Evolutionary conservation across 2,113 vertebrate species (phyloP), one percentile per base, ranked within the genome.

Genomic region (Paedocypris sp.): DNA sequence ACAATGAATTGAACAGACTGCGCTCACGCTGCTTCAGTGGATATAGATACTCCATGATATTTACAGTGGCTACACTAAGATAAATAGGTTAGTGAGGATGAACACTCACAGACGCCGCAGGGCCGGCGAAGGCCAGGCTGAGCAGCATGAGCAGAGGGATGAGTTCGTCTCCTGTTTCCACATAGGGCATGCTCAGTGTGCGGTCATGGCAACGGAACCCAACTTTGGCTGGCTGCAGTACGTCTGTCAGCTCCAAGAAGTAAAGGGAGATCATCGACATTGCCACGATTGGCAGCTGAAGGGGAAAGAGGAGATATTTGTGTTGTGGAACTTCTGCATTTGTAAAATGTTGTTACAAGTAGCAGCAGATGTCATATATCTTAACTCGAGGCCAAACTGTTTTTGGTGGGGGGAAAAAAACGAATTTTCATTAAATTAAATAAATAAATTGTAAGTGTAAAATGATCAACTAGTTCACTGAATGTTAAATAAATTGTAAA

Each of bases 151-250:
- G 79, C 50, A 97, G 78, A 0, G 94, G 93, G 52, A 98, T 93
- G 62, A 97, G 90, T 79, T 98, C 94, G 66, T 96, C 93, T 0
- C 83, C 90, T 46, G 87, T 87, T 73, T 94, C 93, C 79, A 98
- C 88, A 0, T 96, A 96, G 29, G 94, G 94, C 92, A 96, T 97
- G 80, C 92, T 95, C 29, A 98, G 90, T 0, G 91, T 51, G 4
- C 90, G 90, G 82, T 98, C 94, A 0, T 90, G 76, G 77, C 94
- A 98, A 71, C 91, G 93, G 81, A 93, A 98, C 6, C 92, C 92
- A 74, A 94, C 89, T 73, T 86, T 85, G 3, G 93, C 93, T 0
- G 93, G 93, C 74, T 88, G 88, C 83, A 98, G 83, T 58, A 97
- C 82, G 57, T 98, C 93, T 0, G 94, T 97, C 73, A 97, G 80